Evolutionary conservation across 1,140 invertebrate genomes (phyloP).

Genomic region (Drosophila bocqueti): DNA sequence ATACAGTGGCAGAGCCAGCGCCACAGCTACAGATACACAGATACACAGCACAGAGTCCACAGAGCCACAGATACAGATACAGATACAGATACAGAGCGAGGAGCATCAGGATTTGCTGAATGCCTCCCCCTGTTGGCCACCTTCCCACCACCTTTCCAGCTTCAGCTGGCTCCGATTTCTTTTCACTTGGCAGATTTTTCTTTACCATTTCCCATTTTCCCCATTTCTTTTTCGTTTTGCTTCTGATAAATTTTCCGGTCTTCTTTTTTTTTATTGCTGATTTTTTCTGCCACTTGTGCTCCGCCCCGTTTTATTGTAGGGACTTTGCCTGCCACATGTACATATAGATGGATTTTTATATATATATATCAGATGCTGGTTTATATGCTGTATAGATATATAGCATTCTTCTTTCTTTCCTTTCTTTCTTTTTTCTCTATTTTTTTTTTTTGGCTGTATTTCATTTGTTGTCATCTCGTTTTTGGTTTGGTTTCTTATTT

Average conservation of each 20-base stretch:
- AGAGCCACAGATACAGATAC: constrained; percentile 3
- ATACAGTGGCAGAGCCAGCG: constrained; percentile 19
- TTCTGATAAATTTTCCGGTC: constrained; percentile 39
- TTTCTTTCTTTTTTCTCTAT: constrained; percentile 4
- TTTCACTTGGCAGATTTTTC: constrained; percentile 82
- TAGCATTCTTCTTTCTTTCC: constrained; percentile 39
- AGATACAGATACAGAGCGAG: constrained; percentile 43
- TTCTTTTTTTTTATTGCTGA: constrained; percentile 31
- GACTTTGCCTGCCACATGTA: constrained; percentile 65
- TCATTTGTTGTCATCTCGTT: constrained; percentile 30
- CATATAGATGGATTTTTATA: constrained; percentile 27
- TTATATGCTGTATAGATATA: constrained; percentile 43
- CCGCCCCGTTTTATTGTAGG: constrained; percentile 82
- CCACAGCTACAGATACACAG: constrained; percentile 25
- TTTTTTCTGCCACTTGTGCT: constrained; percentile 73
- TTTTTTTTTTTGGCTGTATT: constrained; percentile 20
- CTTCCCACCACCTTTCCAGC: constrained; percentile 15
- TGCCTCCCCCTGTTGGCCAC: constrained; percentile 32
- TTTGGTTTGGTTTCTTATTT: constrained; percentile 38
- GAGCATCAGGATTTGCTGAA: constrained; percentile 78
- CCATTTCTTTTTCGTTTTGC: constrained; percentile 38
- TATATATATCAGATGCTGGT: constrained; percentile 36
- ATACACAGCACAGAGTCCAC: constrained; percentile 1
- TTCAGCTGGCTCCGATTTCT: constrained; percentile 71
- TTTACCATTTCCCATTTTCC: constrained; percentile 70